Evolutionary conservation across 2,797 vertebrate genomes (phyloP).

Genomic region (Hydrolagus colliei): DNA sequence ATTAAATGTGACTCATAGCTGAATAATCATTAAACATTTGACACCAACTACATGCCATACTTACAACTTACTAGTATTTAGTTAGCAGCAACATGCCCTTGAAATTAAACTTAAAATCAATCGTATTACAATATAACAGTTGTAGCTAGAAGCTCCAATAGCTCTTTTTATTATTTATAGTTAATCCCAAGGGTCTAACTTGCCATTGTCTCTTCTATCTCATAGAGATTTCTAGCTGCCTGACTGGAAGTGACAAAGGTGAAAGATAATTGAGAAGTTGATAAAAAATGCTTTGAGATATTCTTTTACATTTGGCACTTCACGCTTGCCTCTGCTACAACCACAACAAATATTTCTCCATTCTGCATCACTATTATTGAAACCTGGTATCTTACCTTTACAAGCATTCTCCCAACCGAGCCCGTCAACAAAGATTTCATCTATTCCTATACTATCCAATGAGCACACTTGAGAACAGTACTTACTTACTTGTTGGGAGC

Average conservation of each 20-base stretch:
- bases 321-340: too few relatives aligned
- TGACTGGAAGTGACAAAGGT: background rate
- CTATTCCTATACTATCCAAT: too few relatives aligned
- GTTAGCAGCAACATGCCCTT: background rate
- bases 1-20: background rate
- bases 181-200: background rate
- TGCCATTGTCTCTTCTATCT: background rate
- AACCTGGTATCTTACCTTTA: too few relatives aligned
- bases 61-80: background rate
- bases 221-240: background rate
- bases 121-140: background rate
- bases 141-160: background rate
- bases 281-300: too few relatives aligned
- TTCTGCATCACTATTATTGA: too few relatives aligned
- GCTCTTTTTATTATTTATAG: background rate
- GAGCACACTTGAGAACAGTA: too few relatives aligned
- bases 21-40: background rate
- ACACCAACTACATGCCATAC: background rate
- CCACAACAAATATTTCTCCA: too few relatives aligned
- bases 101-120: background rate
- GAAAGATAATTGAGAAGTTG: background rate
- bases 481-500: too few relatives aligned
- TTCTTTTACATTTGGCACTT: too few relatives aligned
- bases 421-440: too few relatives aligned
- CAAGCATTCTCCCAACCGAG: too few relatives aligned